Evolutionary conservation across 2,113 vertebrate species (phyloP), one percentile per base, ranked within the genome.

Genomic region (Apodemus speciosus): DNA sequence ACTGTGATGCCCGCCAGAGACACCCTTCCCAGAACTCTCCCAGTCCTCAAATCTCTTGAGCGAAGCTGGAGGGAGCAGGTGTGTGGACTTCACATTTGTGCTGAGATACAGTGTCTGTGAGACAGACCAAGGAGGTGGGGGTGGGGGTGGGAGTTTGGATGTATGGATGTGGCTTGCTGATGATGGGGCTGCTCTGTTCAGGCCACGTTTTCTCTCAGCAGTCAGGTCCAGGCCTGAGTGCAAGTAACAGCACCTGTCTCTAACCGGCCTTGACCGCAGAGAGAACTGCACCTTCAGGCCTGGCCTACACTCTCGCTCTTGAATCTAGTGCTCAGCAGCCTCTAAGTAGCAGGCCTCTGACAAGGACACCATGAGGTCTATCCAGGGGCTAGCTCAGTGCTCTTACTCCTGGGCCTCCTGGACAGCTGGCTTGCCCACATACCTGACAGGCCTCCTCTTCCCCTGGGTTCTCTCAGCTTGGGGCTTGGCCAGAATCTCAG

Each of bases 1-100:
- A 23, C 18, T 11, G 0, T 23, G n/a, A 40, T 9, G 3, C n/a
- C 23, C 0, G 0, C 23, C 0, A 0, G n/a, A 4, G 23, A 38
- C 66, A 40, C 32, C 35, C 60, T 75, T 60, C 3, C 53, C n/a
- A 46, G 9, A 58, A 13, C 38, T n/a, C 32, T 72, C 11, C 15
- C 21, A 77, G 69, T 18, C 89, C 4, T 20, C 5, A 25, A 14
- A 23, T 38, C 13, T 46, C 40, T 72, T 35, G 75, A 51, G 7
- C 87, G 89, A 83, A 76, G 38, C 35, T 0, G n/a, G 40, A 18
- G 14, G 10, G 13, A 14, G 35, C 14, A 16, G 32, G 16, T 56
- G 21, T 53, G 11, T 85, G 56, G 13, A n/a, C 35, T 51, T 72
- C 2, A 51, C 56, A 51, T 21, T 32, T 35, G 38, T 30, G 18